These are phyloP conservation scores for Thalassaphorura encarpata DNA, from an alignment of 1,140 invertebrate genomes.

Conservation along the genomic window DNA sequence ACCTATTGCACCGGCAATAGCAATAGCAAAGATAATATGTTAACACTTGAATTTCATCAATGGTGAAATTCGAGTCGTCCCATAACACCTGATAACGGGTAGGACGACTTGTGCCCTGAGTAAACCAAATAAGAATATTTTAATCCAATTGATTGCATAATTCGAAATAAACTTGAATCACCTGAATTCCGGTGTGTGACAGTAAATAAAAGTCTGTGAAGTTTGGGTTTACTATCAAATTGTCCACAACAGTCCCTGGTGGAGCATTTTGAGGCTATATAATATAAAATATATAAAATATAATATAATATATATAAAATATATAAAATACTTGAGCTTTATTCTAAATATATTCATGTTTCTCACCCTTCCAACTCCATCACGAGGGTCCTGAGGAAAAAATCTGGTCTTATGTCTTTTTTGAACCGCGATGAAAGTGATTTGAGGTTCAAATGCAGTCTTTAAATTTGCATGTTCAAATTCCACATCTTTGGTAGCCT, in stretches of 20 bases:
- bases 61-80: slow-evolving; percentile 41
- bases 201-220: slow-evolving; percentile 43
- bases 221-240: slow-evolving; percentile 38
- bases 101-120: slow-evolving; percentile 42
- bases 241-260: slow-evolving; percentile 43
- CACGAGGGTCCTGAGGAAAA: slow-evolving; percentile 38
- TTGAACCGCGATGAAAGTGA: slow-evolving; percentile 44
- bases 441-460: slow-evolving; percentile 39
- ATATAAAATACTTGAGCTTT: slow-evolving; percentile 3
- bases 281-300: slow-evolving; percentile 19
- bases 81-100: slow-evolving; percentile 43
- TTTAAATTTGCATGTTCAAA: slow-evolving; percentile 39
- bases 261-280: slow-evolving; percentile 45
- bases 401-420: slow-evolving; percentile 45
- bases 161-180: neutral
- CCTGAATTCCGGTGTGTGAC: slow-evolving; percentile 40
- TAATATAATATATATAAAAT: slow-evolving; percentile 19
- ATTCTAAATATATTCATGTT: neutral
- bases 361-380: slow-evolving; percentile 43
- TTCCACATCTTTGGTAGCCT: slow-evolving; percentile 35
- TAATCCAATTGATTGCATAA: slow-evolving; percentile 34
- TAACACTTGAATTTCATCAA: slow-evolving; percentile 41
- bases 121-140: slow-evolving; percentile 35
- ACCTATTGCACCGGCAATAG: slow-evolving; percentile 43
- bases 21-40: slow-evolving; percentile 45